Evolutionary conservation across 1,140 invertebrate genomes (phyloP).

Genomic region (Heliothis subflexa): DNA sequence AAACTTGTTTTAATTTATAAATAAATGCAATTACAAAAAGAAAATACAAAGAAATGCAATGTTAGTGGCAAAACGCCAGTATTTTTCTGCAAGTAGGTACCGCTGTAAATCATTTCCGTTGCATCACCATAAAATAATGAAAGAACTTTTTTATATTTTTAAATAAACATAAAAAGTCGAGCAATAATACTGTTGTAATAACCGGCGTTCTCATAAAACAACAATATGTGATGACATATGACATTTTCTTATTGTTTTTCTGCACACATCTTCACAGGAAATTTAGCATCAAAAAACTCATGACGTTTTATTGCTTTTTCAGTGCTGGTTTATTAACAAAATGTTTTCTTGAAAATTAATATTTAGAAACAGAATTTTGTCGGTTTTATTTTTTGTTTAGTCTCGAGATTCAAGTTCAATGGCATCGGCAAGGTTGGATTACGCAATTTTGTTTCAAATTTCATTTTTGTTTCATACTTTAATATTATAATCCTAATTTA

Average conservation of each 20-base stretch:
- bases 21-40: too few species aligned
- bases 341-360: not conserved
- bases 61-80: constrained; percentile 27
- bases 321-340: not conserved
- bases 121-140: constrained; percentile 29
- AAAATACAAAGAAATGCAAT: constrained; percentile 3
- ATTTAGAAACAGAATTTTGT: not conserved
- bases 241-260: not conserved
- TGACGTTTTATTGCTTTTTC: constrained; percentile 14
- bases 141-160: constrained; percentile 17
- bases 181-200: not conserved
- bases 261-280: constrained; percentile 2
- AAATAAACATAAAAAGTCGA: constrained; percentile 12
- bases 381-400: not conserved
- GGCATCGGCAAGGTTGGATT: not conserved
- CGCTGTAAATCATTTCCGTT: constrained; percentile 6
- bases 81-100: constrained; percentile 5
- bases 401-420: not conserved
- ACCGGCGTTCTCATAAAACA: not conserved
- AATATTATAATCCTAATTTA: too few species aligned
- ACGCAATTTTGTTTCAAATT: too few species aligned
- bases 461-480: too few species aligned
- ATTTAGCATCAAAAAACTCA: not conserved
- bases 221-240: constrained; percentile 14
- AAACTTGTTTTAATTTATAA: too few species aligned